Percentiles rank a stretch among this genome's conserved stretches.
These are phyloP conservation scores for Saguinus midas DNA, from an alignment of 2,113 vertebrate genomes.

Conservation along the genomic window DNA sequence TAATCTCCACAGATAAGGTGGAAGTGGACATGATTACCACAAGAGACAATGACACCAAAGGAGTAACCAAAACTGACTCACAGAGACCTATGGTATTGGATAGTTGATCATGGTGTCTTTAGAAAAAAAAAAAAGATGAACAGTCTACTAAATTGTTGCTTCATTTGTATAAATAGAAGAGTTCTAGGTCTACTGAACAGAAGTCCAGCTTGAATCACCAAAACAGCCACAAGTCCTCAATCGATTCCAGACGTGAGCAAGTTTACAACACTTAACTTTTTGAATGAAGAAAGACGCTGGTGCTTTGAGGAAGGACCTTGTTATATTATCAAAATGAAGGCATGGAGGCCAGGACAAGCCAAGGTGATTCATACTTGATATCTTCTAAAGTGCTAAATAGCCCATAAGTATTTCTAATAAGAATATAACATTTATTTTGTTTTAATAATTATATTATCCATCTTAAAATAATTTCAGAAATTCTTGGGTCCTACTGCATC, in stretches of 20 bases:
- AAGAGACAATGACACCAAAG: background rate
- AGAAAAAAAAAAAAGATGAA: background rate
- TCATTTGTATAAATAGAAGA: background rate
- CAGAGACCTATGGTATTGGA: background rate
- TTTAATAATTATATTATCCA: background rate
- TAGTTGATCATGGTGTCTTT: background rate
- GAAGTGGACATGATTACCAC: too few species aligned
- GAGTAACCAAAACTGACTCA: background rate
- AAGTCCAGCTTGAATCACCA: background rate
- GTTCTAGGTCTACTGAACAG: background rate
- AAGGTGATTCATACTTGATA: background rate
- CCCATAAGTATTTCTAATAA: background rate
- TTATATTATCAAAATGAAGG: background rate
- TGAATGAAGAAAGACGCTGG: background rate
- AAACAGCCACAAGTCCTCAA: background rate
- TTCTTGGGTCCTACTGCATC: background rate
- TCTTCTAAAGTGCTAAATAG: background rate
- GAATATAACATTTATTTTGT: background rate
- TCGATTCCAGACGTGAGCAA: background rate
- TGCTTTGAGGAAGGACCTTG: background rate
- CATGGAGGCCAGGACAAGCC: background rate
- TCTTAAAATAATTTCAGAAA: conserved; percentile 5
- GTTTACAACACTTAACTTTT: background rate
- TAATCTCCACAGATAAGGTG: background rate
- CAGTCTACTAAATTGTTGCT: background rate